These are phyloP conservation scores for Oreochromis niloticus DNA, from an alignment of 2,113 vertebrate species.

Conservation along the genomic window DNA sequence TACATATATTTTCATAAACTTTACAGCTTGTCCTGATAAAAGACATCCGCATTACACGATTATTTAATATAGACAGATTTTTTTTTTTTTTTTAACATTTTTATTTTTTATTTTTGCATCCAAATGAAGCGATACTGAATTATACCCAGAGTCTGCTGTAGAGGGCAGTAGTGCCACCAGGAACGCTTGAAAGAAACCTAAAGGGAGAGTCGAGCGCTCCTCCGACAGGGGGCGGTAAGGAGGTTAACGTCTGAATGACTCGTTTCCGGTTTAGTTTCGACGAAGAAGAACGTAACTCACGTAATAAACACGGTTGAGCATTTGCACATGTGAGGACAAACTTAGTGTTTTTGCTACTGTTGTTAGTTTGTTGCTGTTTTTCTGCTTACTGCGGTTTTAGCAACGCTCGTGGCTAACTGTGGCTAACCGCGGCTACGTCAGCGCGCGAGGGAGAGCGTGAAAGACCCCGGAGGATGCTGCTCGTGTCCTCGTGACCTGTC, in stretches of 20 bases:
- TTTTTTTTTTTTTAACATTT: no score
- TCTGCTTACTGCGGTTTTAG: not conserved
- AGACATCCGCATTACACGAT: no score
- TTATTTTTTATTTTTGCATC: no score
- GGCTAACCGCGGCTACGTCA: not conserved
- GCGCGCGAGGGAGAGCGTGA: no score
- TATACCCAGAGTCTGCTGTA: no score
- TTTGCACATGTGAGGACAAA: not conserved
- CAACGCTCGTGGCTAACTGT: not conserved
- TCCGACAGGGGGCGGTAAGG: constrained; percentile 4
- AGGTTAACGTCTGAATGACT: accelerated
- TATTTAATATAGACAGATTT: no score
- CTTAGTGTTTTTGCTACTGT: not conserved
- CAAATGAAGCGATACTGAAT: no score
- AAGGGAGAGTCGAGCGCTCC: not conserved
- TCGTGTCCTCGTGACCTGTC: not conserved
- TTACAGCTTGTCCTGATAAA: no score
- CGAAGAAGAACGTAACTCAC: not conserved
- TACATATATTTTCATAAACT: no score
- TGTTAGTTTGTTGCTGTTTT: no score
- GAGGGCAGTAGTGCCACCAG: not conserved
- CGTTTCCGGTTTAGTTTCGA: not conserved
- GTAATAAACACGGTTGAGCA: not conserved
- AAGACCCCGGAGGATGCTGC: not conserved
- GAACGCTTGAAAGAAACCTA: not conserved